phyloP scores from a whole-genome alignment of 2,113 vertebrate genomes.

The Meles meles region DNA sequence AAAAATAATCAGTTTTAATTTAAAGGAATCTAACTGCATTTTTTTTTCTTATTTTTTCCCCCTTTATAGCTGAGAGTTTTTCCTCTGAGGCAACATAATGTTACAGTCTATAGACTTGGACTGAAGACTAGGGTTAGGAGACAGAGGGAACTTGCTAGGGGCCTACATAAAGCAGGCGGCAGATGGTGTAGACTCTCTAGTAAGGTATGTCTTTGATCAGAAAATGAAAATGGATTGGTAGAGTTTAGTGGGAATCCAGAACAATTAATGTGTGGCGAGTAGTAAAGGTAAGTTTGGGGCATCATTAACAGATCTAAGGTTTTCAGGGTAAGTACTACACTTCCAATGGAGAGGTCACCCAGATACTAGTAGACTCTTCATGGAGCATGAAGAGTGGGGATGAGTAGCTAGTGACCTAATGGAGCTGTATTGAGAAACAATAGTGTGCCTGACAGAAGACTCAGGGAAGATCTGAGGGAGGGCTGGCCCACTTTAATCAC shows the following conservation, averaged over 20 bases:
- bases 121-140: background rate
- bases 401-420: background rate
- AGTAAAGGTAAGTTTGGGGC: background rate
- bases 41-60: background rate
- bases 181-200: background rate
- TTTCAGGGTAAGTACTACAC: background rate
- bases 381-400: background rate
- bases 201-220: background rate
- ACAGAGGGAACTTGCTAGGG: background rate
- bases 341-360: background rate
- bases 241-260: background rate
- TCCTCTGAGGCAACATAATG: background rate
- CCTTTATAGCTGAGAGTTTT: background rate
- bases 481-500: background rate
- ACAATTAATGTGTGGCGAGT: background rate
- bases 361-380: background rate
- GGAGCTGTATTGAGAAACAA: rapidly evolving
- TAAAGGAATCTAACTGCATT: background rate
- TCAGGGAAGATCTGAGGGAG: background rate
- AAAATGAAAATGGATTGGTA: background rate
- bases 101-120: background rate
- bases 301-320: background rate
- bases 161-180: background rate
- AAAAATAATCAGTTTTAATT: conserved; percentile 49
- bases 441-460: background rate